Percentiles rank a stretch among this genome's conserved stretches.
These are phyloP conservation scores for Elysia chlorotica DNA, from an alignment of 1,140 invertebrate genomes.

Conservation along the genomic window DNA sequence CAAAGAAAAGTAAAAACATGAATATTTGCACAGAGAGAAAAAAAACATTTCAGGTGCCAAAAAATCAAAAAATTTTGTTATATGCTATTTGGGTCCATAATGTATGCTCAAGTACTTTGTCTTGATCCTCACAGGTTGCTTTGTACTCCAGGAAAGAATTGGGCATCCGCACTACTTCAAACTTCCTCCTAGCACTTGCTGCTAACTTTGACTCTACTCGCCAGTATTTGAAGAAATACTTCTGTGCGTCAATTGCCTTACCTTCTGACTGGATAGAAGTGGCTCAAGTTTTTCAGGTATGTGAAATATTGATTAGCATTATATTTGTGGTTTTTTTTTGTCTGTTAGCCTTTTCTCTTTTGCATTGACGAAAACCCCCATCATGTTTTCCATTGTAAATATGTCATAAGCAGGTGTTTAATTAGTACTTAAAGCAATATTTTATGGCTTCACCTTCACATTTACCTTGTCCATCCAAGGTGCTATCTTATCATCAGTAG, in stretches of 20 bases:
- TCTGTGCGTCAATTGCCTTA: slow-evolving; percentile 52
- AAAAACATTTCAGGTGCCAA: not conserved
- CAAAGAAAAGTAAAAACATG: not conserved
- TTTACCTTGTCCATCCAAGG: too few relatives aligned
- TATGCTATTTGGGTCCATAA: too few relatives aligned
- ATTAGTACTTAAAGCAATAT: too few relatives aligned
- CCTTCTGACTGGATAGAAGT: slow-evolving; percentile 66
- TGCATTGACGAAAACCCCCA: too few relatives aligned
- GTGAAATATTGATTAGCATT: too few relatives aligned
- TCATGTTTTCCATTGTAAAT: not conserved
- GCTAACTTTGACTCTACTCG: slow-evolving; percentile 52
- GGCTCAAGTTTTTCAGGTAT: slow-evolving; percentile 61
- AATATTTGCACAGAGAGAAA: not conserved
- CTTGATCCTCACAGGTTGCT: slow-evolving; percentile 52
- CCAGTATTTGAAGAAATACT: slow-evolving; percentile 62
- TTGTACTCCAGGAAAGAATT: slow-evolving; percentile 62
- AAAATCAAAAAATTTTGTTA: not conserved
- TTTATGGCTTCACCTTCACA: too few relatives aligned
- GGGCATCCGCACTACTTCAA: slow-evolving; percentile 64
- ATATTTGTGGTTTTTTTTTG: too few relatives aligned
- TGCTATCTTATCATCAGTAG: too few relatives aligned
- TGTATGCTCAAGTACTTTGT: too few relatives aligned
- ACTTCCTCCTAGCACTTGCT: slow-evolving; percentile 62
- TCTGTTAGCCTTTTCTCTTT: too few relatives aligned
- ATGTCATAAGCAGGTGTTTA: not conserved